A percentile compares a stretch with the other conserved stretches of the same genome.
Conservation (phyloP, 1,140 invertebrate species). For the Acromyrmex heyeri region DNA sequence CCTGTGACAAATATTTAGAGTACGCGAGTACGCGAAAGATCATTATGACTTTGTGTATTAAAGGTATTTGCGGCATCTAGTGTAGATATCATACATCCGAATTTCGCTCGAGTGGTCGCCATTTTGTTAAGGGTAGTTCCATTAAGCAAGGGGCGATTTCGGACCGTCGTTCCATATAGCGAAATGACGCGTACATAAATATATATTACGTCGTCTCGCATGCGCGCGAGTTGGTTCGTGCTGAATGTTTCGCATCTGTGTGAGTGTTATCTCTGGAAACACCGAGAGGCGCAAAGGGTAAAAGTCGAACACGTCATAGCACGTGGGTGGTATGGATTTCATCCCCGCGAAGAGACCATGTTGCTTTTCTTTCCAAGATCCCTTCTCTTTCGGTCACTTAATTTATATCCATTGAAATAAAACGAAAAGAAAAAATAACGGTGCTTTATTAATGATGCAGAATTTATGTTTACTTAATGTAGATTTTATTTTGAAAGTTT, state of each 20-base stretch:
- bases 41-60: neutral
- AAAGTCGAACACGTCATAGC: conserved; percentile 56
- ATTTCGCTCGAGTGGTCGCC: conserved; percentile 51
- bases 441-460: conserved; percentile 6
- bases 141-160: conserved; percentile 54
- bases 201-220: conserved; percentile 39
- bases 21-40: neutral
- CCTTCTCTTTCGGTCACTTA: neutral
- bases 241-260: conserved; percentile 26
- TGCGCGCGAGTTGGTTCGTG: neutral
- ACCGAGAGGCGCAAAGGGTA: conserved; percentile 43
- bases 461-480: neutral
- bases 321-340: conserved; percentile 56
- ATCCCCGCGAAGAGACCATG: conserved; percentile 17
- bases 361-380: conserved; percentile 39
- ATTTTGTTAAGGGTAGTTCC: conserved; percentile 59
- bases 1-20: neutral
- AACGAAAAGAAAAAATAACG: neutral
- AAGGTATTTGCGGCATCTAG: neutral
- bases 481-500: neutral
- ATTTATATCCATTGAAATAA: neutral
- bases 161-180: conserved; percentile 13
- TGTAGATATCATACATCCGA: conserved; percentile 31
- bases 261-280: conserved; percentile 53
- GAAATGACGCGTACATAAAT: conserved; percentile 57